phyloP scores from a whole-genome alignment of 2,797 vertebrate genomes.

The Hafferia zeledoni region DNA sequence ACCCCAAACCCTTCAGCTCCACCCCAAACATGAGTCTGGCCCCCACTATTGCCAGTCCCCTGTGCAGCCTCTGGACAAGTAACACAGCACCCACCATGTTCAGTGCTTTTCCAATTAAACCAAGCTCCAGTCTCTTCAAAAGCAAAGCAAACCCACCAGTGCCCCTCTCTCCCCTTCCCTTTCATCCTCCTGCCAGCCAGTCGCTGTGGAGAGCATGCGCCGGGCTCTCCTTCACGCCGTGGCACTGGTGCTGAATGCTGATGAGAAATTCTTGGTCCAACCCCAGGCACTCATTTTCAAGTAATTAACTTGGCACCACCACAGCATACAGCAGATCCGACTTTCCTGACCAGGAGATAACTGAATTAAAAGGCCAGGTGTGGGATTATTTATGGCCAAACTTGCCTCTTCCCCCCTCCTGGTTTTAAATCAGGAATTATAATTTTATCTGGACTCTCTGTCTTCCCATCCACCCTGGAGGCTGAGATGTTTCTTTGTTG shows the following conservation, averaged over 20 bases:
- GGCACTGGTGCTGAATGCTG: conserved; percentile 62
- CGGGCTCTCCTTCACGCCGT: background rate
- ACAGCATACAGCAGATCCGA: conserved; percentile 43
- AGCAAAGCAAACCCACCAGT: background rate
- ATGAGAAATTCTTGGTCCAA: conserved; percentile 66
- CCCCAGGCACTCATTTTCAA: conserved; percentile 69
- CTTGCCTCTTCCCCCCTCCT: background rate
- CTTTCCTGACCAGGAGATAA: conserved; percentile 55
- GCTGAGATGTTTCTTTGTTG: background rate
- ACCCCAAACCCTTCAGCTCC: background rate
- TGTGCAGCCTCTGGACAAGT: fast-evolving
- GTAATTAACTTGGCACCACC: conserved; percentile 70
- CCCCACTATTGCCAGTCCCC: fast-evolving
- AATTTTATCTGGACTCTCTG: background rate
- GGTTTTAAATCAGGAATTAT: background rate
- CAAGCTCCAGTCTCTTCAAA: background rate
- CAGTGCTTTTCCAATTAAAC: background rate
- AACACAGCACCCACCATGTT: fast-evolving
- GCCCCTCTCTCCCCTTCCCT: background rate
- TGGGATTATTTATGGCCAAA: conserved; percentile 61
- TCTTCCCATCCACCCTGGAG: background rate
- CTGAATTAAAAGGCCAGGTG: conserved; percentile 68
- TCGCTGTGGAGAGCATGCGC: background rate
- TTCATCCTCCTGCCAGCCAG: background rate
- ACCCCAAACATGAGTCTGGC: fast-evolving